Evolutionary conservation across 2,888 invertebrate species (phyloP).

Genomic region (Heteromurus nitidus): DNA sequence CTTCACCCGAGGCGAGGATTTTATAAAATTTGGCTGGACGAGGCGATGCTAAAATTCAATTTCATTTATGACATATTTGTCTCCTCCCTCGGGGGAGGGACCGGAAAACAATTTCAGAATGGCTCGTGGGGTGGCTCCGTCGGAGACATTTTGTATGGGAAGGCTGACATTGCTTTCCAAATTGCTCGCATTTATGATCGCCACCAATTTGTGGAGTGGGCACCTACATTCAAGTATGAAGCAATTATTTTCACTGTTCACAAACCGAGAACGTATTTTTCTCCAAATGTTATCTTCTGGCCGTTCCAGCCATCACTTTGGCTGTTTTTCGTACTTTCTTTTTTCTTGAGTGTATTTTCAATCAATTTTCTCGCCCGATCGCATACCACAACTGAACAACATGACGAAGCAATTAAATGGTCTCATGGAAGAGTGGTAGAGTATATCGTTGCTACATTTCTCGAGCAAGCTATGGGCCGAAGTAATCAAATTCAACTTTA

Average conservation of each 20-base stretch:
- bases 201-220: slow-evolving; percentile 38
- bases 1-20: slow-evolving; percentile 21
- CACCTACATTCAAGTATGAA: slow-evolving; percentile 37
- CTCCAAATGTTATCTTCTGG: slow-evolving; percentile 36
- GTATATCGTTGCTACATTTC: slow-evolving; percentile 21
- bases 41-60: slow-evolving; percentile 21
- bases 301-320: slow-evolving; percentile 33
- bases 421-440: slow-evolving; percentile 3
- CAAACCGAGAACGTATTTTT: slow-evolving; percentile 32
- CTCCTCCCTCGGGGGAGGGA: slow-evolving; percentile 30
- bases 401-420: background rate
- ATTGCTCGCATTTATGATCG: slow-evolving; percentile 40
- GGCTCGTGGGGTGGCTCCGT: slow-evolving; percentile 46
- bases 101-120: slow-evolving; percentile 40
- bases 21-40: slow-evolving; percentile 56
- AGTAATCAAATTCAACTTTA: background rate
- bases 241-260: slow-evolving; percentile 41
- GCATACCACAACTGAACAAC: background rate
- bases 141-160: slow-evolving; percentile 27
- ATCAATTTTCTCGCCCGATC: background rate
- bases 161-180: slow-evolving; percentile 33
- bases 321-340: slow-evolving; percentile 13
- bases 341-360: background rate
- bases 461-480: slow-evolving; percentile 49
- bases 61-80: slow-evolving; percentile 37